These are phyloP conservation scores for Noturus placidus DNA, from an alignment of 2,113 vertebrate genomes.

Conservation along the genomic window DNA sequence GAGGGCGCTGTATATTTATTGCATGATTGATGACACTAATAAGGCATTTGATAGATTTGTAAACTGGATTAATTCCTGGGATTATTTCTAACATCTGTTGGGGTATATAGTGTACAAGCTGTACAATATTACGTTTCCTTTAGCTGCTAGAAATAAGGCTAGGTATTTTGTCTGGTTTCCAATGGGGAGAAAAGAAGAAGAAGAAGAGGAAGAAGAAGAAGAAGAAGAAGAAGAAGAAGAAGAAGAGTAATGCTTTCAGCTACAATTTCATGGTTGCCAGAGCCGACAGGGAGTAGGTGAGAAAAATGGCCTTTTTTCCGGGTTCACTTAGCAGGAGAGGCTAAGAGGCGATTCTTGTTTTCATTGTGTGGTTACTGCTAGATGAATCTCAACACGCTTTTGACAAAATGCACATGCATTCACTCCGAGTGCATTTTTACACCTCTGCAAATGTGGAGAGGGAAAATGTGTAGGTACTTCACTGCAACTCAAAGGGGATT, in stretches of 20 bases:
- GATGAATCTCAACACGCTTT: constrained; percentile 53
- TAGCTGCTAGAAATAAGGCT: constrained; percentile 58
- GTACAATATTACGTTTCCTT: not conserved
- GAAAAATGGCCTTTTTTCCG: constrained; percentile 69
- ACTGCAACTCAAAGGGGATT: constrained; percentile 13
- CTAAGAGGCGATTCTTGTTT: constrained; percentile 57
- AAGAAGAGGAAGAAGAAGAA: constrained; percentile 48
- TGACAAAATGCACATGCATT: constrained; percentile 37
- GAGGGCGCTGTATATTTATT: too few relatives aligned
- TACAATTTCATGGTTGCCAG: constrained; percentile 74
- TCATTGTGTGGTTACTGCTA: constrained; percentile 67
- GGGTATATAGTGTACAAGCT: not conserved
- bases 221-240: constrained; percentile 41
- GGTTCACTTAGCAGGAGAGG: constrained; percentile 63
- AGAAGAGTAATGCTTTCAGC: constrained; percentile 60
- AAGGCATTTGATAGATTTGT: not conserved
- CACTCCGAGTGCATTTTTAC: constrained; percentile 24
- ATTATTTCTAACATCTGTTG: not conserved
- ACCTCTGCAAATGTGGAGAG: constrained; percentile 26
- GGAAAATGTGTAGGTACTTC: constrained; percentile 2
- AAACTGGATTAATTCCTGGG: not conserved
- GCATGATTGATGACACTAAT: not conserved
- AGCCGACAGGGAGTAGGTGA: constrained; percentile 63
- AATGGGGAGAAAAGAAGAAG: constrained; percentile 48
- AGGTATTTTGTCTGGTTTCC: constrained; percentile 58